phyloP scores from a whole-genome alignment of 2,888 invertebrate genomes.

The Drosophila tanythrix region DNA sequence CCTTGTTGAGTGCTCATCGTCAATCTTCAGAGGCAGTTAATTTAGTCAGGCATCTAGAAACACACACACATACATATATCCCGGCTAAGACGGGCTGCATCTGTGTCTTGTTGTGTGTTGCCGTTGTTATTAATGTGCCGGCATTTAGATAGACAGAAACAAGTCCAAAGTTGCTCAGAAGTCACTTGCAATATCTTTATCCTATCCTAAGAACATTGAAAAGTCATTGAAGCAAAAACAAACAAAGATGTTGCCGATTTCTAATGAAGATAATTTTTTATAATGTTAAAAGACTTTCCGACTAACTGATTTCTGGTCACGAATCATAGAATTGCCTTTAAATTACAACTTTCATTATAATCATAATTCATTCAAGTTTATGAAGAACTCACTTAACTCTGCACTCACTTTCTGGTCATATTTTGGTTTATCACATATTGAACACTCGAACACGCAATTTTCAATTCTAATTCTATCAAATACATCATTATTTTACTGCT shows the following conservation, averaged over 20 bases:
- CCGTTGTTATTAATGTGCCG: conserved; percentile 52
- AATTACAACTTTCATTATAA: background rate
- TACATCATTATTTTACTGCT: conserved; percentile 12
- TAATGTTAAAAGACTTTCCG: no score
- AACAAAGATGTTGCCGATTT: background rate
- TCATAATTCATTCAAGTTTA: background rate
- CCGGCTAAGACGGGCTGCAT: conserved; percentile 24
- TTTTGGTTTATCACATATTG: conserved; percentile 23
- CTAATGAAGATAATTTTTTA: background rate
- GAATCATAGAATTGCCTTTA: background rate
- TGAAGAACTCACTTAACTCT: background rate
- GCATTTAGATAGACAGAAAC: conserved; percentile 52
- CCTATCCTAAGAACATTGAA: background rate
- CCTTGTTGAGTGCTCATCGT: conserved; percentile 49
- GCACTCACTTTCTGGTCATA: background rate
- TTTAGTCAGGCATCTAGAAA: conserved; percentile 58
- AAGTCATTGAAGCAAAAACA: background rate
- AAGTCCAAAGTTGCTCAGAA: conserved; percentile 3
- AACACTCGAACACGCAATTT: conserved; percentile 21
- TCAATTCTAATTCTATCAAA: conserved; percentile 17
- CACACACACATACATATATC: background rate
- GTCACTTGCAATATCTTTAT: conserved; percentile 2
- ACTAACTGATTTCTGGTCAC: background rate
- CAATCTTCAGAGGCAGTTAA: conserved; percentile 65
- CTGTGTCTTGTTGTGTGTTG: conserved; percentile 16